These are phyloP conservation scores for Aleiodes alternator DNA, from an alignment of 2,888 invertebrate genomes.

Conservation along the genomic window DNA sequence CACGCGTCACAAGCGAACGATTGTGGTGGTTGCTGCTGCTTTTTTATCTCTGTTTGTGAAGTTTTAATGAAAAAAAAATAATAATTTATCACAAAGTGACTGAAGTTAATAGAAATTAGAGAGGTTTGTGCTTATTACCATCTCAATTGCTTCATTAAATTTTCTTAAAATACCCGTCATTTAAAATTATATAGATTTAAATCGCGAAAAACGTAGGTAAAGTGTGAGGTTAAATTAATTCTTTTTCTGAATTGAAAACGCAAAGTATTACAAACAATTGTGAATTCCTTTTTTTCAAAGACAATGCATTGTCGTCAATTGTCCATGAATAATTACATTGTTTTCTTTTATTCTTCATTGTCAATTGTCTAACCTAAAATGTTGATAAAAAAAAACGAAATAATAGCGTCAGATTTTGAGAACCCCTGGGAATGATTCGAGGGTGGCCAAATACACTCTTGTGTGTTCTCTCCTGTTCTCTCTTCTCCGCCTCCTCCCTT, in stretches of 20 bases:
- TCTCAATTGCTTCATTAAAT: no score
- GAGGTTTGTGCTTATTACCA: background rate
- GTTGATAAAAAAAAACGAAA: background rate
- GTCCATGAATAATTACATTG: background rate
- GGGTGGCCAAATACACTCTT: conserved; percentile 51
- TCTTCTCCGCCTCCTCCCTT: conserved; percentile 26
- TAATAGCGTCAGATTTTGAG: conserved; percentile 49
- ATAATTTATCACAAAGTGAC: background rate
- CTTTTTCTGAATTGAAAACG: no score
- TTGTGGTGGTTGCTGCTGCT: background rate
- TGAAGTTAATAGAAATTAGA: background rate
- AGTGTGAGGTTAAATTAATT: no score
- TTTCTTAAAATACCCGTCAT: no score
- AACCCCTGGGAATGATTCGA: conserved; percentile 50
- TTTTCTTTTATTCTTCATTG: background rate
- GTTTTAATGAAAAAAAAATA: background rate
- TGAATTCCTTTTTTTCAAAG: no score
- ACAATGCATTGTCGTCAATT: background rate
- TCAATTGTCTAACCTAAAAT: conserved; percentile 41
- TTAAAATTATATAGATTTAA: no score
- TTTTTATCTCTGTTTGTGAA: conserved; percentile 10
- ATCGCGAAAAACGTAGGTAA: no score
- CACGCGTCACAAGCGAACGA: conserved; percentile 16
- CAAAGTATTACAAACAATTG: no score
- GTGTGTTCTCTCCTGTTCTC: conserved; percentile 32